Evolutionary conservation across 2,113 vertebrate genomes (phyloP).

Genomic region (Coptodon bakossiorum): DNA sequence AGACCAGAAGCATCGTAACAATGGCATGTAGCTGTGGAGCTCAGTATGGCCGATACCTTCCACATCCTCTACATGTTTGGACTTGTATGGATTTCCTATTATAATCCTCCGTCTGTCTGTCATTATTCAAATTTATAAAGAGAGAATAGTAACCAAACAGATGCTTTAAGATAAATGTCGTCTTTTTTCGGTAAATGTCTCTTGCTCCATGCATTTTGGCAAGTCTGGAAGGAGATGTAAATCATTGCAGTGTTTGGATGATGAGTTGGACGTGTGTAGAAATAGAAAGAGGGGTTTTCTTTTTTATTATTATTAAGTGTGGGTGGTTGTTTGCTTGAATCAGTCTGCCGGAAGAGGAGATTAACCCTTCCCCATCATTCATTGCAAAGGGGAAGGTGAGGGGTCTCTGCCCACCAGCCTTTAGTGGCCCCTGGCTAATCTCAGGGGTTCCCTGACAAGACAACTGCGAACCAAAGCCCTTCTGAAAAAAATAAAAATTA

Average conservation of each 20-base stretch:
- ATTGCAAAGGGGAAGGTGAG: slow-evolving; percentile 31
- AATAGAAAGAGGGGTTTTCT: slow-evolving; percentile 25
- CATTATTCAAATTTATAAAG: slow-evolving; percentile 9
- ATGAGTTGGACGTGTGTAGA: slow-evolving; percentile 29
- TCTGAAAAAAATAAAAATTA: neutral
- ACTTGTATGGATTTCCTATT: slow-evolving; percentile 58
- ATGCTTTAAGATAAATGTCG: slow-evolving; percentile 18
- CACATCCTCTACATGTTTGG: slow-evolving; percentile 46
- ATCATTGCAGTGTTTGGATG: slow-evolving; percentile 63
- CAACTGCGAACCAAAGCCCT: slow-evolving; percentile 48
- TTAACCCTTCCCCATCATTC: slow-evolving; percentile 8
- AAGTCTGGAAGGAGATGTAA: slow-evolving; percentile 71
- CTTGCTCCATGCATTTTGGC: slow-evolving; percentile 61
- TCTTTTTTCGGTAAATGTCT: slow-evolving; percentile 6
- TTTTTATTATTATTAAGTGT: slow-evolving; percentile 1
- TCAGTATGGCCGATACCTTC: slow-evolving; percentile 46
- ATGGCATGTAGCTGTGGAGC: slow-evolving; percentile 56
- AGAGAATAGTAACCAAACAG: slow-evolving; percentile 10
- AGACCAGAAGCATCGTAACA: slow-evolving; percentile 65
- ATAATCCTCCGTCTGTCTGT: slow-evolving; percentile 15
- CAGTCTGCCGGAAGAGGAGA: slow-evolving; percentile 53
- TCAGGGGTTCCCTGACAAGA: slow-evolving; percentile 44
- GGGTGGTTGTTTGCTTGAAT: slow-evolving; percentile 42
- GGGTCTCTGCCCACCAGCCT: slow-evolving; percentile 69
- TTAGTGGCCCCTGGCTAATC: slow-evolving; percentile 52